phyloP scores from a whole-genome alignment of 2,113 vertebrate genomes.

The Phaetusa simplex region DNA sequence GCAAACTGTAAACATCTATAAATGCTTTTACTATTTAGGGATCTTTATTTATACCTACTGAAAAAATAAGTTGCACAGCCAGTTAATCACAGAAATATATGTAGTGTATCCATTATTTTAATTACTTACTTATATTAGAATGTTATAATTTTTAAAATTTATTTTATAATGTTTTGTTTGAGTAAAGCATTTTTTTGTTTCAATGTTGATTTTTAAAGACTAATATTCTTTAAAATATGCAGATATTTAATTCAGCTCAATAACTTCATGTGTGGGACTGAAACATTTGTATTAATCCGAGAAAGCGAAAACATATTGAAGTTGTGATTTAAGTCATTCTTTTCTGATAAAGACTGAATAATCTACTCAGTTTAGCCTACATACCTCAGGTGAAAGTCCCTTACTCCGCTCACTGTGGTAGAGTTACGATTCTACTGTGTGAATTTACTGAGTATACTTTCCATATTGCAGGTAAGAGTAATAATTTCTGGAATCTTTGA shows the following conservation, averaged over 20 bases:
- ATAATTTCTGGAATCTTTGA: neutral
- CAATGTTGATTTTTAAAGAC: neutral
- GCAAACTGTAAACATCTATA: too few relatives aligned
- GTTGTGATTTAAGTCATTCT: neutral
- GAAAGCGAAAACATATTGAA: neutral
- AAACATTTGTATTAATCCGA: neutral
- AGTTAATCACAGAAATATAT: too few relatives aligned
- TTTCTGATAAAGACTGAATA: neutral
- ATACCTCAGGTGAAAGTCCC: neutral
- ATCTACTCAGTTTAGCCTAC: neutral
- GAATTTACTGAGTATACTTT: neutral
- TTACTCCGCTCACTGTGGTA: neutral
- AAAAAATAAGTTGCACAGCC: too few relatives aligned
- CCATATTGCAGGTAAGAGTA: neutral
- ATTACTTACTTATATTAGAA: too few relatives aligned
- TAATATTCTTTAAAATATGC: neutral
- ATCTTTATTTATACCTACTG: too few relatives aligned
- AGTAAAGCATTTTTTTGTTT: neutral
- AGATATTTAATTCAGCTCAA: neutral
- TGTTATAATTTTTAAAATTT: neutral
- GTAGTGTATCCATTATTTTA: too few relatives aligned
- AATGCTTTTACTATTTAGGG: too few relatives aligned
- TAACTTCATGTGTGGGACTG: neutral
- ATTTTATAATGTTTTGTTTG: neutral
- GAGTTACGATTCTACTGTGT: neutral